These are phyloP conservation scores for Watsonalla binaria DNA, from an alignment of 2,888 invertebrate genomes.

Conservation along the genomic window DNA sequence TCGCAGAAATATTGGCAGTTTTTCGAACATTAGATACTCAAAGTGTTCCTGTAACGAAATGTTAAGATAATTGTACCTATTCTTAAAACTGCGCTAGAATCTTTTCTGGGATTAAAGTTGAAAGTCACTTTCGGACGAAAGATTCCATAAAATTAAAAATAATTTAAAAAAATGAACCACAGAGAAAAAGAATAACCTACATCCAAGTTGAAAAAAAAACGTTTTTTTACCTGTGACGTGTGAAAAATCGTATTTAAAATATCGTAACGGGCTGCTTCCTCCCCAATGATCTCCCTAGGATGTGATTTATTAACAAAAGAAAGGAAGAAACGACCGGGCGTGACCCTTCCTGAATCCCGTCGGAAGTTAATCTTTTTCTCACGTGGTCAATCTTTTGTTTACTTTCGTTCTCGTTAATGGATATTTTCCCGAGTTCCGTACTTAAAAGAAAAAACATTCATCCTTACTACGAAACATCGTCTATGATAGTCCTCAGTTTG, in stretches of 20 bases:
- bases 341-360: neutral
- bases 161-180: too few relatives aligned
- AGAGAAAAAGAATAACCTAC: slow-evolving; percentile 12
- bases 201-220: slow-evolving; percentile 15
- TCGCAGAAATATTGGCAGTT: too few relatives aligned
- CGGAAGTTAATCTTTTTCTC: neutral
- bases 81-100: too few relatives aligned
- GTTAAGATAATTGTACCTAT: too few relatives aligned
- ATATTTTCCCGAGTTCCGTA: neutral
- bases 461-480: too few relatives aligned
- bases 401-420: neutral
- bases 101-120: too few relatives aligned
- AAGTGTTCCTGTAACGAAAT: too few relatives aligned
- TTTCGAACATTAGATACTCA: too few relatives aligned
- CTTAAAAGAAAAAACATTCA: too few relatives aligned
- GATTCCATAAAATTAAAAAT: too few relatives aligned
- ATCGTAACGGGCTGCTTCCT: slow-evolving; percentile 36
- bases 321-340: slow-evolving; percentile 8
- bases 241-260: slow-evolving; percentile 18
- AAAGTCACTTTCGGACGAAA: too few relatives aligned
- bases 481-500: too few relatives aligned
- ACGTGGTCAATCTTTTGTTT: neutral
- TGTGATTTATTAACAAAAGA: slow-evolving; percentile 9
- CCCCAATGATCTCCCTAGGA: slow-evolving; percentile 17
- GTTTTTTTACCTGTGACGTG: slow-evolving; percentile 28